Evolutionary conservation across 2,113 vertebrate genomes (phyloP).

Genomic region (Danionella cerebrum): DNA sequence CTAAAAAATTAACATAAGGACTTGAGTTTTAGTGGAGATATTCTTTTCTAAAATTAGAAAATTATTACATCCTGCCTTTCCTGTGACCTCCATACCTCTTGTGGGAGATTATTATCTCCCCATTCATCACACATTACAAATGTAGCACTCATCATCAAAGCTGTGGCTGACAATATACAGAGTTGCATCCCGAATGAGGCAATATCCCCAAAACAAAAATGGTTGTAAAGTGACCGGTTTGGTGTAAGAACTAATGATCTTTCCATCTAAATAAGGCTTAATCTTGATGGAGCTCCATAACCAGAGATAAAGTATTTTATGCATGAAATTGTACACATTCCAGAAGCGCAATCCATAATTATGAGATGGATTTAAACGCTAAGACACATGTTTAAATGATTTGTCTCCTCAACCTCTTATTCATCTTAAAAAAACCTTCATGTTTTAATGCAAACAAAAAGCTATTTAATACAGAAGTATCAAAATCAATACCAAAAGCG

Average conservation of each 20-base stretch:
- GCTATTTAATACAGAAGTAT: too few species aligned
- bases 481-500: too few species aligned
- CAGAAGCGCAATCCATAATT: background rate
- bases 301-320: conserved; percentile 13
- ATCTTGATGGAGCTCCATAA: background rate
- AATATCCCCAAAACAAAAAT: conserved; percentile 19
- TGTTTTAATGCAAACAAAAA: too few species aligned
- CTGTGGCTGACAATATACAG: conserved; percentile 26
- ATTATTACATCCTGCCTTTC: conserved; percentile 33
- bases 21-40: background rate
- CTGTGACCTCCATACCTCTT: conserved; percentile 30
- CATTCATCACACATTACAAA: conserved; percentile 34
- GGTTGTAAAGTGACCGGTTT: conserved; percentile 12
- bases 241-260: background rate
- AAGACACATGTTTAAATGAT: too few species aligned
- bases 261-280: background rate
- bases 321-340: background rate
- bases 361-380: background rate
- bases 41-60: conserved; percentile 23
- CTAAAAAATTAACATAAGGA: background rate
- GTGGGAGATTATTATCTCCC: conserved; percentile 33
- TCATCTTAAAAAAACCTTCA: too few species aligned
- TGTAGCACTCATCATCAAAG: conserved; percentile 21
- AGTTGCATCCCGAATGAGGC: conserved; percentile 10
- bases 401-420: too few species aligned